Evolutionary conservation across 2,888 invertebrate species (phyloP), one percentile per base, ranked within the genome.

Genomic region (Xestoiulus laeticollis): DNA sequence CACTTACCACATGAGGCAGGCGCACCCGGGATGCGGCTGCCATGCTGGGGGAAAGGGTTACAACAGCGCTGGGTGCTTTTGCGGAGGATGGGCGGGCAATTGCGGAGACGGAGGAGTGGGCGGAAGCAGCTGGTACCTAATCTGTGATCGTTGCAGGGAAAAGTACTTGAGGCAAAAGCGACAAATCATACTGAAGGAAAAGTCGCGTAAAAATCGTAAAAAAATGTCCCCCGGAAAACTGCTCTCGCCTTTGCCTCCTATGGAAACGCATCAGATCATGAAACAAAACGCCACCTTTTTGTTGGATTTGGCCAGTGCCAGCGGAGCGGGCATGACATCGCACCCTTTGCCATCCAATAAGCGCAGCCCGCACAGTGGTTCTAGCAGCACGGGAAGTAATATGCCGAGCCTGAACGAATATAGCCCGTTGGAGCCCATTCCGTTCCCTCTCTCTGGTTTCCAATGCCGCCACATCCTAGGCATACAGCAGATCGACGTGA

Each of bases 201-300:
- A 92, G 89, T 90, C 91, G 2, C 91, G 90, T 6, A 90, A 90
- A 1, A 90, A 90, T 19, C 91, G 90, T 89, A 91, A 90, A 89
- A 90, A 89, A 90, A 48, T 88, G 86, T 22, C 87, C 87, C 5
- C 33, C 88, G 84, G 89, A 38, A 89, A 89, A 44, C 32, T 89
- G 38, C 87, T 90, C 14, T 89, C 89, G 12, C 89, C 89, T 68
- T 85, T 89, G 3, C 88, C 89, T 12, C 89, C 89, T 89, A 91
- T 92, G 91, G 93, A 94, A 88, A 92, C 93, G 89, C 94, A 97
- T 91, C 92, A 95, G 85, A 94, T 96, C 6, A 96, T 99, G 94
- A 96, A 96, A 90, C 97, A 97, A 91, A 99, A 99, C 92, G 98
- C 99, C 0, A 94, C 97, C 92, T 99, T 99, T 91, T 92, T 99